Base-by-base conservation (phyloP, 2,797 vertebrate species). In the Protosalanx chinensis region DNA sequence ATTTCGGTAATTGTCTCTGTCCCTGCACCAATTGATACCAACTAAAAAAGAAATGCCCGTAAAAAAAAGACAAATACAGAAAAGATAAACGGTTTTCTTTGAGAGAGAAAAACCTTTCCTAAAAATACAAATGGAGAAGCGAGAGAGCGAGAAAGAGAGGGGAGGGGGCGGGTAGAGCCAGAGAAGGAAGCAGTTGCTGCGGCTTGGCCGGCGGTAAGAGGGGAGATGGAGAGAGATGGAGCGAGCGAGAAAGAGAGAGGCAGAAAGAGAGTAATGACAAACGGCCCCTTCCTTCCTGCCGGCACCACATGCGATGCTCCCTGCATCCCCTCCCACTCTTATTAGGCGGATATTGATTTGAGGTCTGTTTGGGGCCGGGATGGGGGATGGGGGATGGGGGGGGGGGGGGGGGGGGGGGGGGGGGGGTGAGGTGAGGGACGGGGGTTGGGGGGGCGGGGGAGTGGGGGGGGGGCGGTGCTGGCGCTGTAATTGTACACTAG, bases 321-420 rank as follows among this genome's bases (percentile, higher is more conserved):
- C 89, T 91, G 91, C 90, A 88, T 90, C 86, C 89, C 82, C 85
- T 85, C 85, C 85, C 92, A 87, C 89, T 81, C 75, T 95, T 93
- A 95, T 95, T 94, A 95, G 93, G 92, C 91, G 88, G 74, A 87
- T 95, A 96, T 97, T 95, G 96, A 97, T 97, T 95, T 83, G 90
- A 92, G 94, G 94, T 91, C 91, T 92, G 90, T 89, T 92, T 82
- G 83, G 82, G 78, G 82, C 64, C 57, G 79, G 72, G 12, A 70
- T 68, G 71, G 79, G 80, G 76, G 79, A 2, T 76, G 69, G 20
- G 61, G 77, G 4, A 78, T 72, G 0, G 71, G 81, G 72, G 80
- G 78, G 75, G 79, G 76, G 80, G 72, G 70, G 76, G 71, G 67
- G 77, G 73, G 82, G 76, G 79, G 82, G 77, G 81, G 65, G 69